A percentile compares a stretch with the other conserved stretches of the same genome.
These are phyloP conservation scores for Brachyhypopomus occidentalis DNA, from an alignment of 2,113 vertebrate genomes.

Conservation along the genomic window DNA sequence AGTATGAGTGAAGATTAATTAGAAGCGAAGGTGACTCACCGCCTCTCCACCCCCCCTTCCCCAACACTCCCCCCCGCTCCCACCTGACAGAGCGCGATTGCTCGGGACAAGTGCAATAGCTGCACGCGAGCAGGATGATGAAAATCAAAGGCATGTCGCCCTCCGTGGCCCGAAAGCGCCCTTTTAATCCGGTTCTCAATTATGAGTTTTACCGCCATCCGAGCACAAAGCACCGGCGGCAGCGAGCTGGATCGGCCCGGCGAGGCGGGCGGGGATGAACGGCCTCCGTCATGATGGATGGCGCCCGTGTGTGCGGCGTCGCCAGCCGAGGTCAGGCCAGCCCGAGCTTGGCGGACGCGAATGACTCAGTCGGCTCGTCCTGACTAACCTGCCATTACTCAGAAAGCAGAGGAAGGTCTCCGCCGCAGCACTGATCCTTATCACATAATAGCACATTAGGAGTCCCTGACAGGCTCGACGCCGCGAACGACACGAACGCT, in stretches of 20 bases:
- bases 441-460: conserved; percentile 63
- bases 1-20: conserved; percentile 73
- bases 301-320: conserved; percentile 25
- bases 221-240: not conserved
- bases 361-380: conserved; percentile 65
- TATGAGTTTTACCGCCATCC: not conserved
- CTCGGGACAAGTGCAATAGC: conserved; percentile 66
- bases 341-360: conserved; percentile 53
- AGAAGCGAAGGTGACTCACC: conserved; percentile 64
- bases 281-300: conserved; percentile 46
- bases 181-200: conserved; percentile 1
- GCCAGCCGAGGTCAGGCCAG: conserved; percentile 59
- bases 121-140: conserved; percentile 55
- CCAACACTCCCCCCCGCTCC: conserved; percentile 26
- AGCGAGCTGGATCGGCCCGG: not conserved
- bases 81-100: conserved; percentile 53
- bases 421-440: conserved; percentile 63
- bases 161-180: not conserved
- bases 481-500: conserved; percentile 31
- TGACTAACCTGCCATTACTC: conserved; percentile 72
- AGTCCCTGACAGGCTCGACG: conserved; percentile 68
- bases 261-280: not conserved
- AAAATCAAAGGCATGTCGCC: conserved; percentile 24
- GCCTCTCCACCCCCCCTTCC: conserved; percentile 40
- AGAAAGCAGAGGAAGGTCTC: conserved; percentile 57